phyloP scores from a whole-genome alignment of 2,888 invertebrate genomes.

The Conistra vaccinii region DNA sequence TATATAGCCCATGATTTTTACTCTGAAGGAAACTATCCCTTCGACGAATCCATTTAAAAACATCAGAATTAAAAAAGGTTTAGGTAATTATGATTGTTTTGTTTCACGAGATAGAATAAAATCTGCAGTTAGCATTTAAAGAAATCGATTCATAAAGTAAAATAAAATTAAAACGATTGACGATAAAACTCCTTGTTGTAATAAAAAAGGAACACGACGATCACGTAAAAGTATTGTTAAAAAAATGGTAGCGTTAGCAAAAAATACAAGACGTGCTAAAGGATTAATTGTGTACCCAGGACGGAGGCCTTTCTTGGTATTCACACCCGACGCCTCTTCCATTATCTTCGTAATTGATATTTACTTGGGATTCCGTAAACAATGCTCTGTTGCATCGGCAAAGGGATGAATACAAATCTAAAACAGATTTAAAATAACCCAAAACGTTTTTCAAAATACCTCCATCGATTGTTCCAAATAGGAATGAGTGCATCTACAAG shows the following conservation, averaged over 20 bases:
- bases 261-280: constrained; percentile 60
- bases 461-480: not conserved
- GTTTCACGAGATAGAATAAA: constrained; percentile 1
- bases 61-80: not conserved
- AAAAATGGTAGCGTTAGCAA: constrained; percentile 37
- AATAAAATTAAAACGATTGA: constrained; percentile 19
- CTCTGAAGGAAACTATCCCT: not conserved
- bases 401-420: constrained; percentile 46
- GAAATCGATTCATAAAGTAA: constrained; percentile 1
- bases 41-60: not conserved
- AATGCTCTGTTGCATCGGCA: constrained; percentile 53
- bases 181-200: constrained; percentile 37
- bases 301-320: constrained; percentile 64
- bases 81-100: not conserved
- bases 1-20: not conserved
- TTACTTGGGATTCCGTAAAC: constrained; percentile 66
- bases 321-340: constrained; percentile 54
- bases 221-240: constrained; percentile 12
- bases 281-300: constrained; percentile 62
- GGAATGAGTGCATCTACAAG: constrained; percentile 1
- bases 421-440: constrained; percentile 26
- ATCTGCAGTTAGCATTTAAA: constrained; percentile 1
- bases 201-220: constrained; percentile 16
- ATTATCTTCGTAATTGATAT: constrained; percentile 67
- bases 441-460: constrained; percentile 24